phyloP scores from a whole-genome alignment of 2,113 vertebrate species.

The Psittacula cyanocephala region DNA sequence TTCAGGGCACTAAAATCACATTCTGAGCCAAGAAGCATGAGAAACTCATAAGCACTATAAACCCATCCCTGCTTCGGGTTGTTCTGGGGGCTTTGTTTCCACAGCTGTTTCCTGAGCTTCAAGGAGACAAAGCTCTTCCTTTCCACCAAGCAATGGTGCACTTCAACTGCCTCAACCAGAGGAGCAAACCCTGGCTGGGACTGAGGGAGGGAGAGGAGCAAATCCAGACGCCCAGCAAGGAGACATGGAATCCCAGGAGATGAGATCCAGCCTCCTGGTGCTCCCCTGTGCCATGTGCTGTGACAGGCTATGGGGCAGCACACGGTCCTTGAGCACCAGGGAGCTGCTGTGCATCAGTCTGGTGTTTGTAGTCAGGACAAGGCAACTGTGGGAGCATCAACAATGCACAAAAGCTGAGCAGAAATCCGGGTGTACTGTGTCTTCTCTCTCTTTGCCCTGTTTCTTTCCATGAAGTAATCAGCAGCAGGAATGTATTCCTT shows the following conservation, averaged over 20 bases:
- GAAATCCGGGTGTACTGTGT: rapidly evolving
- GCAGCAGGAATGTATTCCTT: not conserved
- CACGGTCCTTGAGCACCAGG: rapidly evolving
- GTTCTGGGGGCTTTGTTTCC: not conserved
- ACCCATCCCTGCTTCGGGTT: not conserved
- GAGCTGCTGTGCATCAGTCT: not conserved
- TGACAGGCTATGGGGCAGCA: not conserved
- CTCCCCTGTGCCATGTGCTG: not conserved
- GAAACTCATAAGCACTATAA: not conserved
- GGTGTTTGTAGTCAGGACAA: not conserved
- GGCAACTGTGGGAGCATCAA: not conserved
- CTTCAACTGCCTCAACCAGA: not conserved
- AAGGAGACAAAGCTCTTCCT: not conserved
- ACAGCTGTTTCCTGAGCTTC: not conserved
- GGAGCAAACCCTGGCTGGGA: not conserved
- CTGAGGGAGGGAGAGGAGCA: not conserved
- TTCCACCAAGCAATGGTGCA: not conserved
- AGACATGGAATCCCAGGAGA: not conserved
- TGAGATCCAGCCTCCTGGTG: rapidly evolving
- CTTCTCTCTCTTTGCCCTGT: not conserved
- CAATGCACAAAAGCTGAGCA: too few relatives aligned
- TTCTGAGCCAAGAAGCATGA: not conserved
- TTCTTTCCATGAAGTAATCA: not conserved
- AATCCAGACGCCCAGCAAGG: not conserved
- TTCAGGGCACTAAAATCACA: not conserved